Evolutionary conservation across 2,888 invertebrate species (phyloP), one percentile per base, ranked within the genome.

Genomic region (Chrysolina americana): DNA sequence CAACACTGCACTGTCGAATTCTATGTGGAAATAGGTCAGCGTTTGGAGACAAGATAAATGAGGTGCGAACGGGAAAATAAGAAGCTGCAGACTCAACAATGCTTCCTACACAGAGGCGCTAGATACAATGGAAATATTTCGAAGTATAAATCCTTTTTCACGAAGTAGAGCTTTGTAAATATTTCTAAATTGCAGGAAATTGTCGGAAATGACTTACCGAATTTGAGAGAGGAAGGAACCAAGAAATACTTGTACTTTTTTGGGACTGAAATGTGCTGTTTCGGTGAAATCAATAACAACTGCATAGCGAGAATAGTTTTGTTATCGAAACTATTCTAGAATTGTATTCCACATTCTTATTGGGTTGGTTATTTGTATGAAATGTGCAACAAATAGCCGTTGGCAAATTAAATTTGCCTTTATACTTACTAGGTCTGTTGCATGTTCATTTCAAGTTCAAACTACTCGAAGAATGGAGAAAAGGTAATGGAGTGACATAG

Each of bases 21-120:
- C 53, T 53, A 11, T 48, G 62, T 73, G 66, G 75, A 81, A 81
- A 80, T 81, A 77, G 81, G 81, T 81, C 81, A 79, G 79, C 75
- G 81, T 80, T 79, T 74, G 79, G 78, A 76, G 80, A 81, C 80
- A 82, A 81, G 81, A 83, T 80, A 81, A 81, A 79, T 81, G 81
- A 82, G 81, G 82, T 81, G 80, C 81, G 82, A 81, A 80, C 69
- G 74, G 53, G 76, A 77, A 79, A 77, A 82, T 80, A 79, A 77
- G 78, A 80, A 81, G 77, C 80, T 77, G 71, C 79, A 76, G 78
- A 81, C 79, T 72, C 66, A 68, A 77, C 79, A 79, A 77, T 77
- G 74, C 73, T 63, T 74, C 70, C 72, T 69, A 72, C 73, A 70
- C 73, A 44, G 36, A 73, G 59, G 59, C 68, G 56, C 71, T 65